Conservation (phyloP, 2,797 vertebrate species). For the Coracias cyanogaster region DNA sequence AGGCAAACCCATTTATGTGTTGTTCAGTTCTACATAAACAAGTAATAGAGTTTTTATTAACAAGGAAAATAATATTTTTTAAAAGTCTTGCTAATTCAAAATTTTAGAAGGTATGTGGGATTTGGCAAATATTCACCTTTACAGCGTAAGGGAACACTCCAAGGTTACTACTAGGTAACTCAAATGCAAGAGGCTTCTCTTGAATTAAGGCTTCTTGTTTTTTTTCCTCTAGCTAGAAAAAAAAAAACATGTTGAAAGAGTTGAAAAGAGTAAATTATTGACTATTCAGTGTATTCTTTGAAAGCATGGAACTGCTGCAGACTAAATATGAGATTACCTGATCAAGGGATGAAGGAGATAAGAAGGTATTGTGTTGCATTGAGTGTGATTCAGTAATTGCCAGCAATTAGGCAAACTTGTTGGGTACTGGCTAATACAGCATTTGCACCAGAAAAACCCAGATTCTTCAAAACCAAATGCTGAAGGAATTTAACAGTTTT, state of each 20-base stretch:
- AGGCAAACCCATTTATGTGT: not conserved
- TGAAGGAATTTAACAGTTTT: not conserved
- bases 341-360: not conserved
- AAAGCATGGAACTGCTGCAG: not conserved
- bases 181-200: not conserved
- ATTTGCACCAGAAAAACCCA: not conserved
- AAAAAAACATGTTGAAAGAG: not conserved
- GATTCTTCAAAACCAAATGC: not conserved
- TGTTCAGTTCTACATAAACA: not conserved
- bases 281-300: not conserved
- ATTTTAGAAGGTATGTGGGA: not conserved
- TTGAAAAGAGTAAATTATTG: not conserved
- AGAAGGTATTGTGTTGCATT: not conserved
- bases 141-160: not conserved
- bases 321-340: not conserved
- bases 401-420: not conserved
- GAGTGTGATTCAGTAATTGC: not conserved
- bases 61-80: not conserved
- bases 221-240: not conserved
- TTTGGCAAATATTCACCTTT: not conserved
- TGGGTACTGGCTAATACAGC: not conserved
- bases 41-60: not conserved
- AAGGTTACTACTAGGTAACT: not conserved
- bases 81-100: not conserved
- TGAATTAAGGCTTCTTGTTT: not conserved